A percentile compares a stretch with the other conserved stretches of the same genome.
These are phyloP conservation scores for Anagyrus pseudococci DNA, from an alignment of 2,888 invertebrate genomes.

Conservation along the genomic window DNA sequence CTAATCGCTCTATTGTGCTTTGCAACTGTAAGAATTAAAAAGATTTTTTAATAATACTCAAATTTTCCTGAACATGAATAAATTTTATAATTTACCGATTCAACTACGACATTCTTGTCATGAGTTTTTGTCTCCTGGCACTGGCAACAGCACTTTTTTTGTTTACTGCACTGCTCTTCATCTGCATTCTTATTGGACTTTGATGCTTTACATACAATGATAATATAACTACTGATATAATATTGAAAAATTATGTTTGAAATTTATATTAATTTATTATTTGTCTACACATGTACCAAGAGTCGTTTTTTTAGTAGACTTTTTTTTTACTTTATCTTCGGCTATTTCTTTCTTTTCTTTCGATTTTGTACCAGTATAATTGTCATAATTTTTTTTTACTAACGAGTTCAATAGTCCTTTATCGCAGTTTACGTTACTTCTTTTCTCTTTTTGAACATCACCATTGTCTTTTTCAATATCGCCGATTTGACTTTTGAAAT, in stretches of 20 bases:
- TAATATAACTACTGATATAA: neutral
- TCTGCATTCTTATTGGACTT: conserved; percentile 12
- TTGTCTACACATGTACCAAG: conserved; percentile 16
- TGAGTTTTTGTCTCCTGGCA: conserved; percentile 2
- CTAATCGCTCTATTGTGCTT: conserved; percentile 55
- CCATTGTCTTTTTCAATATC: conserved; percentile 59
- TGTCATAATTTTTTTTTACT: conserved; percentile 5
- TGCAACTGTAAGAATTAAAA: conserved; percentile 44
- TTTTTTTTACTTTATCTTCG: conserved; percentile 21
- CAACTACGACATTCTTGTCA: conserved; percentile 45
- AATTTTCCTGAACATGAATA: neutral
- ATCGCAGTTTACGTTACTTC: conserved; percentile 5
- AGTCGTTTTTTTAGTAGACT: conserved; percentile 4
- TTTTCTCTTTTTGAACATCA: conserved; percentile 57
- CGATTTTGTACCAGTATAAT: conserved; percentile 1
- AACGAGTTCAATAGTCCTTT: conserved; percentile 4
- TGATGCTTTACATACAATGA: conserved; percentile 15
- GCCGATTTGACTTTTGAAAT: conserved; percentile 64
- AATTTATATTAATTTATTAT: neutral
- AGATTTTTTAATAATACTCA: too few relatives aligned
- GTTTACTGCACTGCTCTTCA: neutral
- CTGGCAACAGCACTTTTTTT: conserved; percentile 5
- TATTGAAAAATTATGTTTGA: conserved; percentile 3
- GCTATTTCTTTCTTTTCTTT: conserved; percentile 27
- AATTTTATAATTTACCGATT: conserved; percentile 46